Evolutionary conservation across 2,113 vertebrate genomes (phyloP).

Genomic region (Engraulis encrasicolus): DNA sequence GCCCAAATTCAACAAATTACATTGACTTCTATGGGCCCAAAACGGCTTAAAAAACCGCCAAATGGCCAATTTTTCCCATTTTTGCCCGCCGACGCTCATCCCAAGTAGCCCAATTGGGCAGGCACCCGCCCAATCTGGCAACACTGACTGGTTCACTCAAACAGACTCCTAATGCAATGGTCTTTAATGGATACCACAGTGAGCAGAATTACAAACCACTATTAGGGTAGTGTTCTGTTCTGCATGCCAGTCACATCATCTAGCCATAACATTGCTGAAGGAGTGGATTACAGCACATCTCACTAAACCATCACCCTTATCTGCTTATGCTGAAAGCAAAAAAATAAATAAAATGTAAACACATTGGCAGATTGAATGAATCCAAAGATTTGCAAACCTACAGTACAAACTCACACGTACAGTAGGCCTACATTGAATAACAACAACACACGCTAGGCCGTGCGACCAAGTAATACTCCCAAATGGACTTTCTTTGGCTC

Average conservation of each 20-base stretch:
- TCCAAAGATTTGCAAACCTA: neutral
- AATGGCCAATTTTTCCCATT: no score
- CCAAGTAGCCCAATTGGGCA: no score
- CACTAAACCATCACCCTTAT: neutral
- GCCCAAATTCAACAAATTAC: no score
- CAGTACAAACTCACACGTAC: no score
- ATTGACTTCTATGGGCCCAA: no score
- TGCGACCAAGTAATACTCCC: neutral
- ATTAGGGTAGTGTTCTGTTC: neutral
- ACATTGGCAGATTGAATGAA: constrained; percentile 5
- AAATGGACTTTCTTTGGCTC: neutral
- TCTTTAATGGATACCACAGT: neutral
- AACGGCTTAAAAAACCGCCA: no score
- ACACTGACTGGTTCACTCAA: no score
- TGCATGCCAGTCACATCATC: neutral
- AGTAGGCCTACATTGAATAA: neutral
- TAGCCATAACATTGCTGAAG: neutral
- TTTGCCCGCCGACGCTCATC: no score
- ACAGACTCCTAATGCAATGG: neutral
- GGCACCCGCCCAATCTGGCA: no score
- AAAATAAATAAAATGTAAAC: no score
- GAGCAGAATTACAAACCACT: neutral
- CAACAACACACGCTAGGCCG: neutral
- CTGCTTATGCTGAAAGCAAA: neutral
- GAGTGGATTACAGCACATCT: neutral